Conservation (phyloP, 2,888 invertebrate species). For the Lypha dubia region DNA sequence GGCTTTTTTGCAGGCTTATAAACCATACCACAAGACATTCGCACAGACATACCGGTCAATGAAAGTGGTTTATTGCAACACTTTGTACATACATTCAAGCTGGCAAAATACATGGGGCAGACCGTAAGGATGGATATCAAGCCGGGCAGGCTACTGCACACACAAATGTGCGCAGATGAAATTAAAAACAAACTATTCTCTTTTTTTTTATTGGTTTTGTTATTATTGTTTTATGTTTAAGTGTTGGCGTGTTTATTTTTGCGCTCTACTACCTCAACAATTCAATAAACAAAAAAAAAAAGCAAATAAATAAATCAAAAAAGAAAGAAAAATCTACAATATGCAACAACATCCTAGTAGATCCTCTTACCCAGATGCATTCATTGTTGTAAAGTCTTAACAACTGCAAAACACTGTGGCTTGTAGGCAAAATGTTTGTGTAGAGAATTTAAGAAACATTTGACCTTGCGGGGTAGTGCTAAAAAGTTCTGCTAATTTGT, state of each 20-base stretch:
- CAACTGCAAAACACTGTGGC: constrained; percentile 24
- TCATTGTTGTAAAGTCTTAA: constrained; percentile 53
- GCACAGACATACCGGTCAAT: constrained; percentile 64
- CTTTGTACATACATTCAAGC: constrained; percentile 44
- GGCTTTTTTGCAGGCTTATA: constrained; percentile 29
- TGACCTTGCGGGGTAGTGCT: too few species aligned
- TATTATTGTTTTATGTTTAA: constrained; percentile 70
- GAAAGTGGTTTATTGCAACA: constrained; percentile 70
- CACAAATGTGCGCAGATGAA: constrained; percentile 29
- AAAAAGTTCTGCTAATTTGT: too few species aligned
- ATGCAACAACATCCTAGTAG: constrained; percentile 73
- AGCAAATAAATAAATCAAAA: too few species aligned
- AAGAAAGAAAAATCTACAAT: constrained; percentile 25
- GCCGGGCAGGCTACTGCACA: constrained; percentile 18
- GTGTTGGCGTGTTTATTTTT: constrained; percentile 79
- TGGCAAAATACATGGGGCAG: constrained; percentile 16
- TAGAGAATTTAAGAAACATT: not conserved
- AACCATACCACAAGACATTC: constrained; percentile 28
- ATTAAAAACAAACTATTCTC: constrained; percentile 29
- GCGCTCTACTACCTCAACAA: constrained; percentile 61
- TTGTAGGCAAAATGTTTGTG: not conserved
- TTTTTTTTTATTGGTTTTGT: constrained; percentile 22
- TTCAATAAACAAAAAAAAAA: constrained; percentile 8
- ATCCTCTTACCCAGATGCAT: constrained; percentile 75
- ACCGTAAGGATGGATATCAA: constrained; percentile 27